Percentiles rank a stretch among this genome's conserved stretches.
Evolutionary conservation across 1,140 invertebrate genomes (phyloP).

Genomic region (Trichoplusia ni): DNA sequence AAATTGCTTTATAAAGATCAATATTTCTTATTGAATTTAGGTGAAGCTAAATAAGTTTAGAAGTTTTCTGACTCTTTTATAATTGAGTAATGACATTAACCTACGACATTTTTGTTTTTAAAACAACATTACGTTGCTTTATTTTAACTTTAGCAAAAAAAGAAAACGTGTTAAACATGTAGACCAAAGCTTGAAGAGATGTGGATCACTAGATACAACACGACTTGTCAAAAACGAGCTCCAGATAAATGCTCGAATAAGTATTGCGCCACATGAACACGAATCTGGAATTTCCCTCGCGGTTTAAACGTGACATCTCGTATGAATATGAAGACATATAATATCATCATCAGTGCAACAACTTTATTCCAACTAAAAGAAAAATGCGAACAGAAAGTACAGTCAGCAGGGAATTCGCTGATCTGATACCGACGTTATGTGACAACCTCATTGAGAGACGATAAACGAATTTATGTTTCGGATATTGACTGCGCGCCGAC

Average conservation of each 20-base stretch:
- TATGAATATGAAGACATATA: constrained; percentile 32
- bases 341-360: constrained; percentile 38
- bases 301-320: constrained; percentile 36
- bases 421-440: constrained; percentile 33
- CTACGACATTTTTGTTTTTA: too few species aligned
- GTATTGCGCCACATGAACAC: constrained; percentile 28
- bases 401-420: constrained; percentile 34
- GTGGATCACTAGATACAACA: not conserved
- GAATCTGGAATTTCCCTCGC: constrained; percentile 49
- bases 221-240: not conserved
- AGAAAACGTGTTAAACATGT: too few species aligned
- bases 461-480: constrained; percentile 41
- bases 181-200: too few species aligned
- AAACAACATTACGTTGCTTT: too few species aligned
- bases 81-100: too few species aligned
- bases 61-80: too few species aligned
- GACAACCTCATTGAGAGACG: constrained; percentile 26
- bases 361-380: constrained; percentile 33
- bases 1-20: too few species aligned
- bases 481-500: constrained; percentile 15
- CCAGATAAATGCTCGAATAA: constrained; percentile 41
- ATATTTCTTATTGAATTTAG: too few species aligned
- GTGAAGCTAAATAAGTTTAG: too few species aligned
- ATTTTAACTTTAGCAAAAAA: too few species aligned
- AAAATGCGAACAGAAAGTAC: constrained; percentile 30